phyloP scores from a whole-genome alignment of 2,113 vertebrate species.

The Ctenodactylus gundi region DNA sequence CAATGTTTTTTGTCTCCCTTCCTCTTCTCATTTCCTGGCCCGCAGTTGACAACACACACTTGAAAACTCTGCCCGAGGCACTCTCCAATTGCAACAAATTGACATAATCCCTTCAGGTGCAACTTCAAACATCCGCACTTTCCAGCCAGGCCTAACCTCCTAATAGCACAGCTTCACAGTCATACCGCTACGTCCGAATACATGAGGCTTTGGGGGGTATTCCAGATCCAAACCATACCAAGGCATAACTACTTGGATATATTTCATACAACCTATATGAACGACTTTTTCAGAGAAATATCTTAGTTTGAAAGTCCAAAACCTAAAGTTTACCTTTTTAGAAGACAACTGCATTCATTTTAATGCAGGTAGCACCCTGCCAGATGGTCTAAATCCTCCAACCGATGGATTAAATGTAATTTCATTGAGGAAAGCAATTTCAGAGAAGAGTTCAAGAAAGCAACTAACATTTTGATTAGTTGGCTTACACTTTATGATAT shows the following conservation, averaged over 20 bases:
- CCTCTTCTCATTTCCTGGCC: no score
- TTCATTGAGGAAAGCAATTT: constrained; percentile 43
- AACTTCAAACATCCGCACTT: no score
- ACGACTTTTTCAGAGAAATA: not conserved
- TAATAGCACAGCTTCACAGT: no score
- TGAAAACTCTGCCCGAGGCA: no score
- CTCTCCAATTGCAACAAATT: no score
- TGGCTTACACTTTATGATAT: not conserved
- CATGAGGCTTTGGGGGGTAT: no score
- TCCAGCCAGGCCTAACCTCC: no score
- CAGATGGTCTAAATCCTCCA: not conserved
- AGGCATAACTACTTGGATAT: not conserved
- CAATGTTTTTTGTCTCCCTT: no score
- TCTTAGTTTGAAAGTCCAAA: not conserved
- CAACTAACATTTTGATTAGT: not conserved
- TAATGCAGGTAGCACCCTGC: not conserved
- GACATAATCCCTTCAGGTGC: no score
- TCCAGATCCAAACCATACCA: no score
- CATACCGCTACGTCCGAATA: no score
- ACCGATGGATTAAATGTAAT: constrained; percentile 17
- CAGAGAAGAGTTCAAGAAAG: not conserved
- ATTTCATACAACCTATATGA: not conserved
- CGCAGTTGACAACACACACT: no score
- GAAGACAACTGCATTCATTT: not conserved
- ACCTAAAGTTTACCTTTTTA: not conserved